These are phyloP conservation scores for Hecatera dysodea DNA, from an alignment of 2,888 invertebrate species.

Conservation along the genomic window DNA sequence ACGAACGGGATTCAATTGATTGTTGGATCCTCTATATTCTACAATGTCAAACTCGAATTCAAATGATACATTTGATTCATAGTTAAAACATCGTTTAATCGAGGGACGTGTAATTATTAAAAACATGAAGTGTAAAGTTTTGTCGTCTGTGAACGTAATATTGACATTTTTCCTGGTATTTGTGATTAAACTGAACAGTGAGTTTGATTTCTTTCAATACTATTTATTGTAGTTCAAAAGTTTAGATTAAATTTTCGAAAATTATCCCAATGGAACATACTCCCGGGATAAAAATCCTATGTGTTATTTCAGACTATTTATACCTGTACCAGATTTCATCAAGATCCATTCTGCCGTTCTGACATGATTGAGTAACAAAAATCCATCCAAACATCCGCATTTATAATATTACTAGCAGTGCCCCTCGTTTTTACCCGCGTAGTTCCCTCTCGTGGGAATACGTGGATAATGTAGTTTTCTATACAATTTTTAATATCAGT, in stretches of 20 bases:
- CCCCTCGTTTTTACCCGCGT: no score
- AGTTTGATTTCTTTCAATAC: constrained; percentile 16
- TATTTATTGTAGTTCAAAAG: background rate
- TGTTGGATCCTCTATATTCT: constrained; percentile 9
- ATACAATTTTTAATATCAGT: no score
- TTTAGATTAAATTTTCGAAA: background rate
- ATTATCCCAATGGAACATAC: no score
- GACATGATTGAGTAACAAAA: no score
- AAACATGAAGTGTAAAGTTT: constrained; percentile 46
- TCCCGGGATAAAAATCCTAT: no score
- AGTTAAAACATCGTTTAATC: background rate
- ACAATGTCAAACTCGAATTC: background rate
- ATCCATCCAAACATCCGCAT: no score
- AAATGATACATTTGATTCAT: background rate
- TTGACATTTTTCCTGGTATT: constrained; percentile 48
- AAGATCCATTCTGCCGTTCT: no score
- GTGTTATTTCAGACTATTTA: no score
- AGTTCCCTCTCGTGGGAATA: no score
- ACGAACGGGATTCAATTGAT: constrained; percentile 8
- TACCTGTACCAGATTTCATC: no score
- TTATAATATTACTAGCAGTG: no score
- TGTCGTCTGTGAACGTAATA: constrained; percentile 26
- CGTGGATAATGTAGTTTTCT: no score
- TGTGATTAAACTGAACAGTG: constrained; percentile 38
- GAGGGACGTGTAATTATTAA: background rate